Evolutionary conservation across 2,888 invertebrate species (phyloP).

Genomic region (Cataglyphis albicans): DNA sequence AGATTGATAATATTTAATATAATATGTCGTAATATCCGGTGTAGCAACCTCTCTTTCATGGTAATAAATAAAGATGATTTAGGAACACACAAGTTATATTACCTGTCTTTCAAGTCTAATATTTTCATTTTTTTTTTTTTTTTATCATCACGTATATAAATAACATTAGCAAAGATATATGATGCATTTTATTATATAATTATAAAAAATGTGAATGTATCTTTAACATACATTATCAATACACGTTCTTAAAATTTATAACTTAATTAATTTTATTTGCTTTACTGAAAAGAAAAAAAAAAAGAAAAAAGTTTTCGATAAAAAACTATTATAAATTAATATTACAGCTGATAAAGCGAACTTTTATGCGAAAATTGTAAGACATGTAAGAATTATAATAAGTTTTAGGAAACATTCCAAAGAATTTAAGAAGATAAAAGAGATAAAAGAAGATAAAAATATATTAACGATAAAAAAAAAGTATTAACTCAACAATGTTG

Average conservation of each 20-base stretch:
- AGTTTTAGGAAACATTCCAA: neutral
- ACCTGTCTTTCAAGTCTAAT: slow-evolving; percentile 8
- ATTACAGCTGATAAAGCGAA: neutral
- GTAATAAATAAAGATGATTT: slow-evolving; percentile 33
- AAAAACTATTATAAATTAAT: neutral
- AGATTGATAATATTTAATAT: slow-evolving; percentile 9
- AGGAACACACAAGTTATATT: neutral
- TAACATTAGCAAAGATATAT: slow-evolving; percentile 7
- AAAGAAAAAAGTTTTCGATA: neutral
- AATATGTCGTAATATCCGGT: neutral
- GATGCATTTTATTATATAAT: neutral
- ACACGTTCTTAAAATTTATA: neutral
- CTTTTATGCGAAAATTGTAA: neutral
- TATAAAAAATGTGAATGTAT: neutral
- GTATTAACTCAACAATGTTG: neutral
- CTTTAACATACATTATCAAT: neutral
- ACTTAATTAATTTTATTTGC: neutral
- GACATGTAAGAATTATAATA: neutral
- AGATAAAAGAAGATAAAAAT: neutral
- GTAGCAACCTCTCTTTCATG: neutral
- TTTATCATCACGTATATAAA: neutral
- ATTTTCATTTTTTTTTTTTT: neutral
- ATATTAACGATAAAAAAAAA: neutral
- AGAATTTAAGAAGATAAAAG: neutral
- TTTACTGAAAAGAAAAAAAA: neutral